phyloP scores from a whole-genome alignment of 92 coral and sea anemone species.

The Heliopora coerulea region DNA sequence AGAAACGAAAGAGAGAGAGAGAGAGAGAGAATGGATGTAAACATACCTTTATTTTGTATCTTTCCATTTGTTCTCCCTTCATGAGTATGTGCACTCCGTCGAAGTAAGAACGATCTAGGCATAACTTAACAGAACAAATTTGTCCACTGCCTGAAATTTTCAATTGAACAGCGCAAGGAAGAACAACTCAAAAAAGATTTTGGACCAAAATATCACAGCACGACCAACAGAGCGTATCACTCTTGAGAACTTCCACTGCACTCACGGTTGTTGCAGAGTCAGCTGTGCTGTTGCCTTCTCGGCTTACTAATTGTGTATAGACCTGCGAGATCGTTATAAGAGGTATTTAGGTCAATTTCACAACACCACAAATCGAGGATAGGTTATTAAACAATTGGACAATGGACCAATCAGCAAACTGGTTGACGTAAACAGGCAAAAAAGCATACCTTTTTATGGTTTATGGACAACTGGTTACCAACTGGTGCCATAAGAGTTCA shows the following conservation, averaged over 20 bases:
- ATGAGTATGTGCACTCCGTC: conserved; percentile 1
- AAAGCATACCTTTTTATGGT: conserved; percentile 33
- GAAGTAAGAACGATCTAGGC: conserved; percentile 24
- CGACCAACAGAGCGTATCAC: no score
- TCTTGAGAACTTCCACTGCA: no score
- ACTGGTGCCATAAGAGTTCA: conserved; percentile 39
- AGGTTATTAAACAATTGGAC: conserved; percentile 25
- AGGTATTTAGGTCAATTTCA: conserved; percentile 40
- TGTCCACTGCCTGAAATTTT: background rate
- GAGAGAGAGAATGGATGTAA: background rate
- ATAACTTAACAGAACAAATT: background rate
- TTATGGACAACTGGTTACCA: conserved; percentile 39
- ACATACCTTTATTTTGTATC: conserved; percentile 15
- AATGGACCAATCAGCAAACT: conserved; percentile 14
- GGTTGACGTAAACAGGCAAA: conserved; percentile 26
- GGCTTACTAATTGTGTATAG: background rate
- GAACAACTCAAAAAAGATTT: no score
- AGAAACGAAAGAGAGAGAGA: background rate
- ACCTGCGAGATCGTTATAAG: conserved; percentile 24
- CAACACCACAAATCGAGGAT: conserved; percentile 22
- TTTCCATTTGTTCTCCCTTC: background rate
- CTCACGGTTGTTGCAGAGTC: background rate
- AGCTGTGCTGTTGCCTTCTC: conserved; percentile 34
- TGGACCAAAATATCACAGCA: no score
- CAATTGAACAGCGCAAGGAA: background rate